Base-by-base conservation (phyloP, 1,140 invertebrate genomes). In the Diplogasteroides magnus region DNA sequence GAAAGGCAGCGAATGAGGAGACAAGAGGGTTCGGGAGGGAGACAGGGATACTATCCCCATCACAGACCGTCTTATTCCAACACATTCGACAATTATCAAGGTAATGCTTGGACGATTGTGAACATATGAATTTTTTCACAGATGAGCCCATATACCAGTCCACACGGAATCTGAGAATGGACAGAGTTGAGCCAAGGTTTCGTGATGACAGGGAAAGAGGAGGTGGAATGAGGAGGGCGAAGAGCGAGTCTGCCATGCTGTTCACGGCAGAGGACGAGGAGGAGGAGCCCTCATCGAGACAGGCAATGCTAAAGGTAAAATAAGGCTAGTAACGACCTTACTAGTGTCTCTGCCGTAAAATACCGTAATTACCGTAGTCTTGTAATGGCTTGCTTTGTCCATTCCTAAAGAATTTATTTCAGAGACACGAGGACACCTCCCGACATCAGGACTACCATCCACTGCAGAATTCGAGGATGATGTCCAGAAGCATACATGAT, bases 1-100 rank as follows among this genome's bases (percentile, higher is more conserved):
- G 75, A 76, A 61, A 55, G 71, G 1, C 75, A 76, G 63, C 27
- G 75, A 56, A 63, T 76, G 23, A 74, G 65, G 37, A 75, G 71
- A 31, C 75, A 76, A 28, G 72, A 67, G 28, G 67, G 74, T 28
- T 61, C 68, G n/a, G 68, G 65, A 31, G 64, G 70, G 25, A 67
- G 70, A 48, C 48, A 48, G 6, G 37, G 37, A 48, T 48, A 48
- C 37, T 48, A 48, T 19, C 37, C 37, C 6, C 6, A 48, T 19
- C 6, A 48, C 19, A 48, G 37, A 19, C 6, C 6, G 6, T 11
- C 6, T 19, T 48, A 48, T 19, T 48, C 19, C 37, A 48, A 48
- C 37, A 48, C 37, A 6, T 48, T 48, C 37, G 37, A 48, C 19
- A 6, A 6, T 11, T 19, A 48, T 48, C 6, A 6, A 11, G 37